These are phyloP conservation scores for Trachemys scripta DNA, from an alignment of 2,113 vertebrate species.

Conservation along the genomic window DNA sequence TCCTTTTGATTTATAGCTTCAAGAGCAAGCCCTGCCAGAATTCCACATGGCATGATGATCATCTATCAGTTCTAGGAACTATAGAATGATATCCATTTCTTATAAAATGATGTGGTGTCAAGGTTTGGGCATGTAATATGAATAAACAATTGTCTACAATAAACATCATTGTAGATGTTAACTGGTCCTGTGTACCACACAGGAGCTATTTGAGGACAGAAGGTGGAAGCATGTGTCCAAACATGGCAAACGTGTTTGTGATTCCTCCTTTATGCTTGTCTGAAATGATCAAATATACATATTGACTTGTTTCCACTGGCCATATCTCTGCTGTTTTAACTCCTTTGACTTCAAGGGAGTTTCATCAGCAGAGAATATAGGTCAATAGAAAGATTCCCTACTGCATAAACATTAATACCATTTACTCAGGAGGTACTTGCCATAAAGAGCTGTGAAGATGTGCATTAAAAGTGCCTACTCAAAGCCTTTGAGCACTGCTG, in stretches of 20 bases:
- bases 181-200: background rate
- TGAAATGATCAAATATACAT: background rate
- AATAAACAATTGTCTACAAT: background rate
- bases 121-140: accelerated
- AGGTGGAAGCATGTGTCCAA: background rate
- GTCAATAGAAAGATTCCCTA: background rate
- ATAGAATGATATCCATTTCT: background rate
- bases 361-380: background rate
- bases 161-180: background rate
- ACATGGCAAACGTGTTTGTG: accelerated
- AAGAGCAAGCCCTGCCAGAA: background rate
- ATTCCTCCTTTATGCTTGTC: background rate
- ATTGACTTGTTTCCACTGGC: background rate
- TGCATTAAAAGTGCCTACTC: background rate
- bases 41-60: background rate
- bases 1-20: accelerated
- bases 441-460: background rate
- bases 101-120: background rate
- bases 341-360: background rate
- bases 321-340: background rate
- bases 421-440: background rate
- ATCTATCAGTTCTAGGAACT: background rate
- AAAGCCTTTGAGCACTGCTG: background rate
- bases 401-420: background rate
- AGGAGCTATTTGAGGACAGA: background rate